Evolutionary conservation across 1,140 invertebrate genomes (phyloP).

Genomic region (Papilio glaucus): DNA sequence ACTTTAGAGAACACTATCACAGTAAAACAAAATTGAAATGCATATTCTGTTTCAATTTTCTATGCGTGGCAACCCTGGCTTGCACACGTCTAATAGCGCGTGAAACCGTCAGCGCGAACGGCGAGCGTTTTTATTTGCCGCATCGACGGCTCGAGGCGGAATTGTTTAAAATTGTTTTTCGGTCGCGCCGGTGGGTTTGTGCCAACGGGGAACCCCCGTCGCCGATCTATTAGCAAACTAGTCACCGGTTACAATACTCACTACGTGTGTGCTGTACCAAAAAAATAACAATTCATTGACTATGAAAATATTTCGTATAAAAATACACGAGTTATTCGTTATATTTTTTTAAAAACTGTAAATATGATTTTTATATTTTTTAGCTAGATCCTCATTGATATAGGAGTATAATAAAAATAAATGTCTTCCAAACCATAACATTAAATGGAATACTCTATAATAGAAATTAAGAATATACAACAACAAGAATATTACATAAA

Average conservation of each 20-base stretch:
- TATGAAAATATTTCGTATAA: neutral
- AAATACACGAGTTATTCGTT: neutral
- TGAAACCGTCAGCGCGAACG: conserved; percentile 58
- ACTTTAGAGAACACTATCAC: too few relatives aligned
- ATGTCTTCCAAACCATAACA: too few relatives aligned
- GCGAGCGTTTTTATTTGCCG: conserved; percentile 46
- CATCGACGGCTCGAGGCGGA: conserved; percentile 41
- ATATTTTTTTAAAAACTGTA: neutral
- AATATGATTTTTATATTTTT: too few relatives aligned
- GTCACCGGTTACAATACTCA: conserved; percentile 10
- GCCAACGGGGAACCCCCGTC: conserved; percentile 13
- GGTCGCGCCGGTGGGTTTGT: conserved; percentile 25
- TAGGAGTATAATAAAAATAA: too few relatives aligned
- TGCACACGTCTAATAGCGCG: conserved; percentile 60
- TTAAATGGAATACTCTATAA: too few relatives aligned
- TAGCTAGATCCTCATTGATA: too few relatives aligned
- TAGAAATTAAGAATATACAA: too few relatives aligned
- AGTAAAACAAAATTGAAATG: neutral
- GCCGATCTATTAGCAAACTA: conserved; percentile 13
- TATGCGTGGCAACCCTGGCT: conserved; percentile 2
- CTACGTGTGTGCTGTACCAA: neutral
- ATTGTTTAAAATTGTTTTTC: conserved; percentile 47
- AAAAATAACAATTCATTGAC: neutral
- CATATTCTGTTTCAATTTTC: neutral
- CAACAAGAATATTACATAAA: too few relatives aligned